These are phyloP conservation scores for Myotis brandtii DNA, from an alignment of 2,113 vertebrate genomes.

Conservation along the genomic window DNA sequence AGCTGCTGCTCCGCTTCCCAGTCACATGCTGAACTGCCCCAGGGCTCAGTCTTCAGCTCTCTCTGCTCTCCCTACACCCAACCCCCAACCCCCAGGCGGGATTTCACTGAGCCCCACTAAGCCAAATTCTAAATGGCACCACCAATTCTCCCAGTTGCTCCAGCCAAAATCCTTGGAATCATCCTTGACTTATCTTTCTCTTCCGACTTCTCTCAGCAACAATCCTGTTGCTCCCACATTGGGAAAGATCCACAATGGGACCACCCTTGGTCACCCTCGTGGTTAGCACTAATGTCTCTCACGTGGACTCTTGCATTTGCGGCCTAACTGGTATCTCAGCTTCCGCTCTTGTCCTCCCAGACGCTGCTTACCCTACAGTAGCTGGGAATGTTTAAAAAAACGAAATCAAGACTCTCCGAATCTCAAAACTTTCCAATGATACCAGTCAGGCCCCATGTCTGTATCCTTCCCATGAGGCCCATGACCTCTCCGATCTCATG, in stretches of 20 bases:
- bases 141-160: neutral
- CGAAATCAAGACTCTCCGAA: neutral
- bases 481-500: neutral
- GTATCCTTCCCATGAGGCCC: neutral
- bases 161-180: neutral
- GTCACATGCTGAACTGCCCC: fast-evolving
- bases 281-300: neutral
- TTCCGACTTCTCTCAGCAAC: neutral
- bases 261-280: neutral
- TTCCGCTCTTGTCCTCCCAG: neutral
- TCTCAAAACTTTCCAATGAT: neutral
- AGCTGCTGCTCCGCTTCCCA: neutral
- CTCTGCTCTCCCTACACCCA: fast-evolving
- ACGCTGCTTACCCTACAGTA: neutral
- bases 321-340: neutral
- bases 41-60: neutral
- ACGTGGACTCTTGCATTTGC: neutral
- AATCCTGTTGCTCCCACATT: neutral
- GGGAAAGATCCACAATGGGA: neutral
- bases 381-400: neutral
- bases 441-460: neutral
- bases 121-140: neutral
- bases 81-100: fast-evolving
- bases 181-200: neutral
- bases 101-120: neutral